Base-by-base conservation (phyloP, 1,140 invertebrate species). In the Elymnias hypermnestra region DNA sequence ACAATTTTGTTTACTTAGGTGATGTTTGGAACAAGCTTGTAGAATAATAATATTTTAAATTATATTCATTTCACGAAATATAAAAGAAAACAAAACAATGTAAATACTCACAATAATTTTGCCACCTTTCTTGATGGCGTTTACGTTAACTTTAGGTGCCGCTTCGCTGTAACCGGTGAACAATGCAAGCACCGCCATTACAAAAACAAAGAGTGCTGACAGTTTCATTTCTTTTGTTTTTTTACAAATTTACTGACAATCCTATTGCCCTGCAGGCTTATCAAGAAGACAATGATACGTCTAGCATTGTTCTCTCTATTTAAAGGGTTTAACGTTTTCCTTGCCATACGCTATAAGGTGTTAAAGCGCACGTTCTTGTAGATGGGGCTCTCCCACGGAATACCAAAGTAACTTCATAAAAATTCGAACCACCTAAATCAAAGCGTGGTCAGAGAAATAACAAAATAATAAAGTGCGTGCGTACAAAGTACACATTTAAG, bases 81-180 rank as follows among this genome's bases (percentile, higher is more conserved):
- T n/a, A n/a, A n/a, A n/a, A n/a, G n/a, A n/a, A n/a, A n/a, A n/a
- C 12, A 29, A 12, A 29, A 1, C 26, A 6, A 12, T 29, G 7
- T 12, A 9, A 29, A 33, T 7, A 72, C 68, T 68, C 40, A 72
- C 68, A 42, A 68, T 57, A 10, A 50, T 47, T 21, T 46, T 53
- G 8, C 47, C 57, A 2, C 63, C 61, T 15, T 65, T 70, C 35
- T 53, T 68, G 8, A 72, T 49, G 3, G 58, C 51, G 7, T 44
- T 54, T 0, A 56, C 37, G 7, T 40, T 53, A 9, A 59, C 43
- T 51, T 63, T 70, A 13, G 63, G 60, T 4, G 41, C 39, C 5
- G 58, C 63, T 1, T 43, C 44, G 5, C 15, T 49, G 5, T 33
- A 22, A 5, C 52, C 54, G 5, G 48, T 22, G 10, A 70, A 51